These are phyloP conservation scores for Drosophila willistoni DNA, from an alignment of 1,140 invertebrate species.

Conservation along the genomic window DNA sequence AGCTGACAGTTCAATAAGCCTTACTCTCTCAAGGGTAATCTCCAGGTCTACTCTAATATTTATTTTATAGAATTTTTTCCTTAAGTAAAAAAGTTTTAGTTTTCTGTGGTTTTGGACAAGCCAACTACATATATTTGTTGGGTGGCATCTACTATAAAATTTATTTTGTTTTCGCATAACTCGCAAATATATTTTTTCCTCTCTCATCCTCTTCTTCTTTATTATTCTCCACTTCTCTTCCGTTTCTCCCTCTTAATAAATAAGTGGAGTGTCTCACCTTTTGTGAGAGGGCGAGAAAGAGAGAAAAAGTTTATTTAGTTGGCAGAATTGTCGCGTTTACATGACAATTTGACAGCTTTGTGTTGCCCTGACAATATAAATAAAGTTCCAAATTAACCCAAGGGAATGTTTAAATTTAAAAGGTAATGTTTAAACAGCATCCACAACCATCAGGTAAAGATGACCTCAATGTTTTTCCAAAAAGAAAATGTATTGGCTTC, in stretches of 20 bases:
- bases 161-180: constrained; percentile 77
- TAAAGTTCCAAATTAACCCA: background rate
- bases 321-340: constrained; percentile 59
- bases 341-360: constrained; percentile 72
- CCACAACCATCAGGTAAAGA: background rate
- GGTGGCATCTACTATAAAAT: constrained; percentile 62
- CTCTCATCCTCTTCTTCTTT: constrained; percentile 36
- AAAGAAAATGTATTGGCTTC: too few relatives aligned
- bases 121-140: constrained; percentile 34
- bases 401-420: constrained; percentile 14
- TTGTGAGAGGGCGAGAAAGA: constrained; percentile 18
- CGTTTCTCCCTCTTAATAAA: constrained; percentile 44
- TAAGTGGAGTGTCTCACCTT: constrained; percentile 46
- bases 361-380: constrained; percentile 9
- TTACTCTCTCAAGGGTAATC: too few relatives aligned
- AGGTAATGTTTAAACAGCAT: constrained; percentile 16
- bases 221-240: background rate
- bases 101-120: constrained; percentile 55
- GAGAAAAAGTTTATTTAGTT: constrained; percentile 63
- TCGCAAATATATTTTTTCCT: constrained; percentile 48
- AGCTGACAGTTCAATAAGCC: too few relatives aligned
- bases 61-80: background rate
- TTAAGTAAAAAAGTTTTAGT: constrained; percentile 29
- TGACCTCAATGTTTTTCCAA: background rate
- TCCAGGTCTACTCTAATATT: background rate